These are phyloP conservation scores for Geococcyx californianus DNA, from an alignment of 2,113 vertebrate species.

Conservation along the genomic window DNA sequence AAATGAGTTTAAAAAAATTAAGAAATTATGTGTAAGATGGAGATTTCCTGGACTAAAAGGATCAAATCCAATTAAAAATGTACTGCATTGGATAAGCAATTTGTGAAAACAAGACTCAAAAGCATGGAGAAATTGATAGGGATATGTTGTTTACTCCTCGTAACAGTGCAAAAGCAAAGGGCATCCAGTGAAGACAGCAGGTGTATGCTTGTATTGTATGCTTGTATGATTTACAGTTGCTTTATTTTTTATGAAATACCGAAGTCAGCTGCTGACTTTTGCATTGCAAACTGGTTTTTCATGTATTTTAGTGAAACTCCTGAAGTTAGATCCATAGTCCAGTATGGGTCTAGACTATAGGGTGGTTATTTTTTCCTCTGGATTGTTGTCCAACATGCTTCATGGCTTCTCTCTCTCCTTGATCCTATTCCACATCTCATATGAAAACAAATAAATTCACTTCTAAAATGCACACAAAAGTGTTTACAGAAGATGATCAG, in stretches of 20 bases:
- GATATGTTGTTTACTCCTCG: background rate
- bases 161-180: background rate
- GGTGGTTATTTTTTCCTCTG: background rate
- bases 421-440: background rate
- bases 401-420: background rate
- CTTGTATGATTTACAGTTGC: background rate
- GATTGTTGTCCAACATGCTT: background rate
- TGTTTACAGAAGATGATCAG: background rate
- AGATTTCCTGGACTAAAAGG: background rate
- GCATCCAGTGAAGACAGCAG: background rate
- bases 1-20: background rate
- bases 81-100: background rate
- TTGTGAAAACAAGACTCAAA: background rate
- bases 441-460: background rate
- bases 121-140: background rate
- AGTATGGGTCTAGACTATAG: no score
- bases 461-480: background rate
- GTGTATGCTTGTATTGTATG: background rate
- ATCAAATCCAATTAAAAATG: background rate
- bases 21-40: background rate
- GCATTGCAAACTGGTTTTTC: background rate
- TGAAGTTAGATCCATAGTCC: background rate
- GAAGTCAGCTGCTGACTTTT: background rate
- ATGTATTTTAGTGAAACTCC: background rate
- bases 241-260: background rate